Percentiles rank a stretch among this genome's conserved stretches.
Evolutionary conservation across 2,113 vertebrate species (phyloP).

Genomic region (Gracilinanus agilis): DNA sequence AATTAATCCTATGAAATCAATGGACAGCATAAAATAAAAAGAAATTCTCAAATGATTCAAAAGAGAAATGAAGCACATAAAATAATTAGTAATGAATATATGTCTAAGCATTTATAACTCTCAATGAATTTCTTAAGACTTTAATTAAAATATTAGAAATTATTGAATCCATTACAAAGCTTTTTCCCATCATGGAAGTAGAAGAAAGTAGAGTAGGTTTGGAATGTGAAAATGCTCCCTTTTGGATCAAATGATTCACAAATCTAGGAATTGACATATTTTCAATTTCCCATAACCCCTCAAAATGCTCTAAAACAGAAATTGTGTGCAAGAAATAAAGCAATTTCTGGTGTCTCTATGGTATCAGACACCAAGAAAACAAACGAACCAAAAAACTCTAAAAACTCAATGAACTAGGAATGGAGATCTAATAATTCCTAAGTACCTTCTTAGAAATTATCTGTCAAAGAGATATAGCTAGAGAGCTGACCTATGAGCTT

Average conservation of each 20-base stretch:
- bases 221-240: not conserved
- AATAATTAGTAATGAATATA: not conserved
- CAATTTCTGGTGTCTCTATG: not conserved
- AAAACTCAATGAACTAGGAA: too few relatives aligned
- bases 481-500: too few relatives aligned
- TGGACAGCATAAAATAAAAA: not conserved
- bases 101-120: not conserved
- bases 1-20: not conserved
- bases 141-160: not conserved
- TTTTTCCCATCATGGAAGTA: not conserved
- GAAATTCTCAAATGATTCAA: not conserved
- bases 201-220: not conserved
- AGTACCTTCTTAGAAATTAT: too few relatives aligned
- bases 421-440: too few relatives aligned
- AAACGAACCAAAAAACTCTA: too few relatives aligned
- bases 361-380: too few relatives aligned
- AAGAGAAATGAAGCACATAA: not conserved
- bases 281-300: not conserved
- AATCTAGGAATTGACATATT: not conserved
- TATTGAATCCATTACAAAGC: not conserved
- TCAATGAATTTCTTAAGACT: not conserved
- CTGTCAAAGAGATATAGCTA: too few relatives aligned
- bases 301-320: not conserved
- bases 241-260: not conserved
- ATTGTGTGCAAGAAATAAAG: not conserved